Conservation (phyloP, 2,888 invertebrate species). For the Leptarthrus brevirostris region DNA sequence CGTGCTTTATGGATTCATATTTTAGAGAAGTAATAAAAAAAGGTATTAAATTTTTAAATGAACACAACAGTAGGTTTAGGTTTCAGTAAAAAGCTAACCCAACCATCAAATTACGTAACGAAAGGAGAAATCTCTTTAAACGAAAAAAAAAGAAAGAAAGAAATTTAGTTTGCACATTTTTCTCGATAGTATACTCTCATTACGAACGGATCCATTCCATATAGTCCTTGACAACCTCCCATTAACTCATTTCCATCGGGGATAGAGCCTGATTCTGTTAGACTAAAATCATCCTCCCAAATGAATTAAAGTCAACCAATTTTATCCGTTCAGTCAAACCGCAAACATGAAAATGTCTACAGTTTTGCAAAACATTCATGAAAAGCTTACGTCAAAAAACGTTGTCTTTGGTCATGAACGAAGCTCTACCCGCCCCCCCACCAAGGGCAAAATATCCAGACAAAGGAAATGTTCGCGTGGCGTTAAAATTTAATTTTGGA, state of each 20-base stretch:
- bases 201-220: neutral
- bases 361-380: conserved; percentile 1
- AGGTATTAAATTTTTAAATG: no score
- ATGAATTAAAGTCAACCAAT: no score
- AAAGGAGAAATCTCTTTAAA: neutral
- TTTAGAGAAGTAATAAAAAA: no score
- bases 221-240: neutral
- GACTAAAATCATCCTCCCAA: no score
- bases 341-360: no score
- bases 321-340: no score
- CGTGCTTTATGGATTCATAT: no score
- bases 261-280: no score
- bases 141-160: neutral
- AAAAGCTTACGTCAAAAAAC: conserved; percentile 28
- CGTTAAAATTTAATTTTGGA: conserved; percentile 31
- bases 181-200: neutral
- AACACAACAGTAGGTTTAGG: no score
- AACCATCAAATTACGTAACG: no score
- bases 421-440: neutral
- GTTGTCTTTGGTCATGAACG: conserved; percentile 36
- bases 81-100: no score
- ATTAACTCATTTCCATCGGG: neutral
- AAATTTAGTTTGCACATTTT: neutral
- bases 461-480: conserved; percentile 14
- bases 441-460: conserved; percentile 9